Conservation (phyloP, 2,113 vertebrate species). For the Micronycteris hirsuta region DNA sequence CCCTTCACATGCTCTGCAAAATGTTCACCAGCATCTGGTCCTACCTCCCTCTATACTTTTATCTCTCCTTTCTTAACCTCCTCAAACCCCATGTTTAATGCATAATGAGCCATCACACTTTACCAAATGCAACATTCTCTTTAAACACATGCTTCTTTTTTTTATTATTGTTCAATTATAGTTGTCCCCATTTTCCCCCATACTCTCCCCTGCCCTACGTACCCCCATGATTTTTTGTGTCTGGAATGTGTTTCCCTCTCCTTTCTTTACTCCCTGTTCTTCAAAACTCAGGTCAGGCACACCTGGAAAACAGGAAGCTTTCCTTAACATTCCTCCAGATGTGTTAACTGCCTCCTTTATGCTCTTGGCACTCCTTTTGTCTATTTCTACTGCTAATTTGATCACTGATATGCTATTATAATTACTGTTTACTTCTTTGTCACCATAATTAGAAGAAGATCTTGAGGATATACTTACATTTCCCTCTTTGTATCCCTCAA, state of each 20-base stretch:
- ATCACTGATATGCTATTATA: neutral
- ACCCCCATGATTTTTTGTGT: neutral
- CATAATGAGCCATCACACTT: neutral
- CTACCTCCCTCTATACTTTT: neutral
- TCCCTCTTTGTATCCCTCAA: neutral
- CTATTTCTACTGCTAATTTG: neutral
- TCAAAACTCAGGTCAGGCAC: neutral
- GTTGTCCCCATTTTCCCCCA: too few relatives aligned
- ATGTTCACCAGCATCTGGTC: neutral
- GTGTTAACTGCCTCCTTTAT: rapidly evolving
- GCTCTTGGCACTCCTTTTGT: neutral
- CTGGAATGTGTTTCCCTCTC: neutral
- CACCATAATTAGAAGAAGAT: neutral
- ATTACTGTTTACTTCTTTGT: neutral
- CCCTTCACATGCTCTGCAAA: rapidly evolving
- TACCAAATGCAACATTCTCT: neutral
- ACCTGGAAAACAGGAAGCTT: neutral
- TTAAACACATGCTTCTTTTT: neutral
- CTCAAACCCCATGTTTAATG: rapidly evolving
- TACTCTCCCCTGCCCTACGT: too few relatives aligned
- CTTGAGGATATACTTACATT: neutral
- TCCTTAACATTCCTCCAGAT: neutral
- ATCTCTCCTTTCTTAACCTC: neutral
- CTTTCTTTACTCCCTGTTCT: neutral
- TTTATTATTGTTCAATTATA: too few relatives aligned